These are phyloP conservation scores for Cyrtonyx montezumae DNA, from an alignment of 2,113 vertebrate genomes.

Conservation along the genomic window DNA sequence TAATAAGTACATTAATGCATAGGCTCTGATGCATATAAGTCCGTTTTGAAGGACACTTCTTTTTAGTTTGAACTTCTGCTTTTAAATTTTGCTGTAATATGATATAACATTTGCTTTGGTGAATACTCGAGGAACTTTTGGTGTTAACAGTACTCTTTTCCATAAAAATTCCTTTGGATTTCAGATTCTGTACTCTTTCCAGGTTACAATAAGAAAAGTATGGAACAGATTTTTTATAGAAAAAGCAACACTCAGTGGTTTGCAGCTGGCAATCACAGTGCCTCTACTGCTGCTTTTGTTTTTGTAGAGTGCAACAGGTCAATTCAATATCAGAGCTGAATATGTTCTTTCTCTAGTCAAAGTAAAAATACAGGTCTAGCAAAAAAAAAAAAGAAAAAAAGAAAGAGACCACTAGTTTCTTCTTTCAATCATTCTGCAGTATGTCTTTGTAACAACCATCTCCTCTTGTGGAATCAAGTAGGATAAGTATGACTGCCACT, in stretches of 20 bases:
- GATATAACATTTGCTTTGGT: conserved; percentile 49
- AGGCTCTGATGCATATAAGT: conserved; percentile 29
- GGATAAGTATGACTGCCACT: background rate
- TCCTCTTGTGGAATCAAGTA: background rate
- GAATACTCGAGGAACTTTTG: conserved; percentile 52
- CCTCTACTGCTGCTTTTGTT: conserved; percentile 14
- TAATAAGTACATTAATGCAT: conserved; percentile 63
- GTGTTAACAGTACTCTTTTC: conserved; percentile 66
- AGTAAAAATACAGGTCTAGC: background rate
- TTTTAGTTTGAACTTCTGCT: conserved; percentile 63
- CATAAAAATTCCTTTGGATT: conserved; percentile 64
- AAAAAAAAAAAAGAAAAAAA: conserved; percentile 22
- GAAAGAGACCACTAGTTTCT: background rate
- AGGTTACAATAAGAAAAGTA: conserved; percentile 72
- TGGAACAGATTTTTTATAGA: conserved; percentile 61
- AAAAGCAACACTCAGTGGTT: conserved; percentile 59
- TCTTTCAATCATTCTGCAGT: background rate
- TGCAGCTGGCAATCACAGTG: conserved; percentile 57
- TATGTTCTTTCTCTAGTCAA: background rate
- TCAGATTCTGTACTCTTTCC: conserved; percentile 69
- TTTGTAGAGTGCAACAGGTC: conserved; percentile 33
- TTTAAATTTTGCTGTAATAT: conserved; percentile 63
- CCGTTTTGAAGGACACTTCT: conserved; percentile 62
- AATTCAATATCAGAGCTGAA: background rate
- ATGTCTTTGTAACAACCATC: background rate